A percentile compares a stretch with the other conserved stretches of the same genome.
phyloP scores from a whole-genome alignment of 2,888 invertebrate genomes.

The Parnassius glacialis region DNA sequence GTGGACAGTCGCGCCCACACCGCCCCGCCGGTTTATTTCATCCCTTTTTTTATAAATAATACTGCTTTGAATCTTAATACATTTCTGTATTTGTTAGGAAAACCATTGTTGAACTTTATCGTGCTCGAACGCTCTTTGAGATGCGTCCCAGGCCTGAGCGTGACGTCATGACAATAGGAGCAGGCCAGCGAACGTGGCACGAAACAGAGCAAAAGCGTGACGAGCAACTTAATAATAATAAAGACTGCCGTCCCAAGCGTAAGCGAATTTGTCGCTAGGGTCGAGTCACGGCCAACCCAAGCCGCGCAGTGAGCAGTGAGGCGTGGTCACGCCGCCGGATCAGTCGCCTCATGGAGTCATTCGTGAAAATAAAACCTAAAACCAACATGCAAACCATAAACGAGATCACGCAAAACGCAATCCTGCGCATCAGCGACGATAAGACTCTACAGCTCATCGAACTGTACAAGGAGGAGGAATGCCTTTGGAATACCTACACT shows the following conservation, averaged over 20 bases:
- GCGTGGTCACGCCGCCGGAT: conserved; percentile 31
- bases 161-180: neutral
- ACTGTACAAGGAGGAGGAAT: neutral
- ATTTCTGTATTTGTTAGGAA: no score
- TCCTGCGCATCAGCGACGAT: conserved; percentile 33
- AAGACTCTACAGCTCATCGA: neutral
- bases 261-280: conserved; percentile 1
- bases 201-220: conserved; percentile 1
- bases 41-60: no score
- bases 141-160: neutral
- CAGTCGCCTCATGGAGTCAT: neutral
- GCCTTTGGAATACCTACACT: neutral
- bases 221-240: neutral
- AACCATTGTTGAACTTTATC: no score
- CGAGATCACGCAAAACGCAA: conserved; percentile 26
- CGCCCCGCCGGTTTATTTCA: no score
- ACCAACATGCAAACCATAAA: neutral
- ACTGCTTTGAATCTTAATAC: no score
- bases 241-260: conserved; percentile 1
- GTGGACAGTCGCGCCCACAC: no score
- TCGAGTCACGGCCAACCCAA: conserved; percentile 3
- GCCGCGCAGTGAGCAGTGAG: conserved; percentile 42
- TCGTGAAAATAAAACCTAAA: neutral
- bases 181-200: neutral
- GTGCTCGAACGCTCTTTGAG: neutral